These are phyloP conservation scores for Lepidonotus clava DNA, from an alignment of 2,888 invertebrate species.

Conservation along the genomic window DNA sequence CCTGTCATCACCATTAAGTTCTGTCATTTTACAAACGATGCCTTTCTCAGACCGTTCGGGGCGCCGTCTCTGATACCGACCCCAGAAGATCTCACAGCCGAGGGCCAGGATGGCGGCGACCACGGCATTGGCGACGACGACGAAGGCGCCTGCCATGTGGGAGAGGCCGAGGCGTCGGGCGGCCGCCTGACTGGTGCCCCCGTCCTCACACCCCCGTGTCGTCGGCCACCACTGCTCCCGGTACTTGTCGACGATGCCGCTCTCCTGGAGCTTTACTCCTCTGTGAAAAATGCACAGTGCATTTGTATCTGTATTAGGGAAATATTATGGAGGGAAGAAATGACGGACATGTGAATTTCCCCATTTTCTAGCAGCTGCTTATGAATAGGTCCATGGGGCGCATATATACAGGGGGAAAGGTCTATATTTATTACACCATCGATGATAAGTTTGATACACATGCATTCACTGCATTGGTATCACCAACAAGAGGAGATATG, in stretches of 20 bases:
- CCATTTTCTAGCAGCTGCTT: no score
- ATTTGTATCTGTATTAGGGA: no score
- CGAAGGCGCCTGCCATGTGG: constrained; percentile 12
- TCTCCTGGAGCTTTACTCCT: constrained; percentile 8
- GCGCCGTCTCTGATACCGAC: neutral
- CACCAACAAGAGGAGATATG: no score
- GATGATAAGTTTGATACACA: no score
- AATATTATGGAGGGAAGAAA: no score
- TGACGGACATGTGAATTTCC: no score
- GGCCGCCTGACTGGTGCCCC: neutral
- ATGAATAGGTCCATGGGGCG: no score
- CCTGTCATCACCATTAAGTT: neutral
- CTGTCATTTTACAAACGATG: constrained; percentile 3
- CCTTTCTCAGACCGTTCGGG: neutral
- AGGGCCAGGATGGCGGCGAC: neutral
- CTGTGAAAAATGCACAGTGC: neutral
- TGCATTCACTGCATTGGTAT: no score
- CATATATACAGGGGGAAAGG: no score
- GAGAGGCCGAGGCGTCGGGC: neutral
- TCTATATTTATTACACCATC: no score
- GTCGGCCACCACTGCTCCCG: neutral
- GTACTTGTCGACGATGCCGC: constrained; percentile 13
- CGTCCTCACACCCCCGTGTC: neutral
- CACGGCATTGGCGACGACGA: neutral
- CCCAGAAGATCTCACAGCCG: neutral